Base-by-base conservation (phyloP, 2,888 invertebrate species). In the Dolichomitus sp. region DNA sequence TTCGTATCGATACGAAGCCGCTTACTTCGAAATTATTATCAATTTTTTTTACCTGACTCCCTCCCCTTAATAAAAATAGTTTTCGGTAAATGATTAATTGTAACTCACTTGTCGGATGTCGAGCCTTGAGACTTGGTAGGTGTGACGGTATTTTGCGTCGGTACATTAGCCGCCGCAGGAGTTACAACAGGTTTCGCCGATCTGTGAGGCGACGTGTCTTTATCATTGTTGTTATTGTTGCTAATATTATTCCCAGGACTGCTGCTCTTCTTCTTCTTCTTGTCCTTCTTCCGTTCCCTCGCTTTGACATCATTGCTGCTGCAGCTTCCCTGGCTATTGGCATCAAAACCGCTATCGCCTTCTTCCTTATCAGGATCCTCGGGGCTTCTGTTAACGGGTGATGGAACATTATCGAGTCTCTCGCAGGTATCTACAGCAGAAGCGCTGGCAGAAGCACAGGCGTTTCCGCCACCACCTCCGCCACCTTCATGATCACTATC, bases 271-370 rank as follows among this genome's bases (percentile, higher is more conserved):
- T 95, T 95, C 90, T 95, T 96, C 89, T 97, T 97, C 90, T 96
- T 96, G 85, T 96, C 96, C 89, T 96, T 96, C 86, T 96, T 94
- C 88, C 95, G 96, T 72, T 96, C 96, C 80, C 95, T 96, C 48
- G 96, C 95, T 92, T 97, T 97, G 77, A 97, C 97, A 91, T 98
- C 98, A 84, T 97, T 97, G 88, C 97, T 97, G 63, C 97, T 97
- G 93, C 97, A 98, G 80, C 98, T 98, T 63, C 98, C 98, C 95
- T 98, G 98, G 88, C 97, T 97, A 94, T 97, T 97, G 81, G 97
- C 97, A 93, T 98, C 98, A 88, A 98, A 98, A 84, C 98, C 98
- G 87, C 97, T 98, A 94, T 98, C 97, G 33, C 97, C 97, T 93
- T 98, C 98, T 93, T 98, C 98, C 90, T 97, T 96, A 88, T 96